Conservation (phyloP, 1,140 invertebrate genomes). For the Calephelis nemesis region DNA sequence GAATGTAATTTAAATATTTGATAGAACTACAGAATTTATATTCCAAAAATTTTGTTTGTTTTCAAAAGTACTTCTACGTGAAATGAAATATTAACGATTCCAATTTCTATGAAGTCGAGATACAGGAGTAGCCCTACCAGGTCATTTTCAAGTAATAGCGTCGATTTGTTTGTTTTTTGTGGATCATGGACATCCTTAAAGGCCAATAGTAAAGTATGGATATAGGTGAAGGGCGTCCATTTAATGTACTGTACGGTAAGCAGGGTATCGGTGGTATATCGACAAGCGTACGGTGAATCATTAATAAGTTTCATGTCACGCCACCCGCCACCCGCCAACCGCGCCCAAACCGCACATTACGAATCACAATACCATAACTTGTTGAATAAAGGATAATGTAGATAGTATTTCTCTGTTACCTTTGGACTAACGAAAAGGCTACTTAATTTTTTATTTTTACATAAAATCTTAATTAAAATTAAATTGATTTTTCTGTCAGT, state of each 20-base stretch:
- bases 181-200: neutral
- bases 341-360: neutral
- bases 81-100: no score
- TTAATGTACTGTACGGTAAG: constrained; percentile 1
- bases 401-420: neutral
- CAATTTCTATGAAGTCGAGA: no score
- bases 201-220: neutral
- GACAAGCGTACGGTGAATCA: constrained; percentile 18
- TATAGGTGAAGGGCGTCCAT: constrained; percentile 46
- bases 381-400: constrained; percentile 5
- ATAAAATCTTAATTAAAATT: no score
- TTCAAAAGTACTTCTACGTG: no score
- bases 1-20: no score
- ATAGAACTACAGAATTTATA: no score
- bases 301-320: constrained; percentile 19
- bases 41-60: no score
- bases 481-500: no score
- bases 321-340: neutral
- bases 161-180: neutral
- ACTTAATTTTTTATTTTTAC: neutral
- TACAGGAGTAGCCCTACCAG: no score
- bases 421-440: neutral
- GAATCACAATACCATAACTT: neutral
- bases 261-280: neutral
- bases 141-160: no score